Percentiles rank a stretch among this genome's conserved stretches.
These are phyloP conservation scores for Arothron firmamentum DNA, from an alignment of 2,113 vertebrate species.

Conservation along the genomic window DNA sequence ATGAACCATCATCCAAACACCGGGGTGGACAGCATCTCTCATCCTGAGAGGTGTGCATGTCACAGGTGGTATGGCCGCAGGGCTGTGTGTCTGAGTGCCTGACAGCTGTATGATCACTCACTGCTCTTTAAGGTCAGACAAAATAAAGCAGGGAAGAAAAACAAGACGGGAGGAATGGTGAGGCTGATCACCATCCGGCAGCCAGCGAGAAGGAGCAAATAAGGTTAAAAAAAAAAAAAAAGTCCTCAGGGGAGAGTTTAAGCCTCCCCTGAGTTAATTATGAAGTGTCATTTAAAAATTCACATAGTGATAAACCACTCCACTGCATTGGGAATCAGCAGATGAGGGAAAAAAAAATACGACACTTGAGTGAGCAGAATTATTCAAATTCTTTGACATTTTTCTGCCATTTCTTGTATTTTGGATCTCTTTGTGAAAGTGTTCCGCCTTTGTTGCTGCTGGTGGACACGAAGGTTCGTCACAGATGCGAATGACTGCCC, in stretches of 20 bases:
- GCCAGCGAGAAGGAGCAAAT: neutral
- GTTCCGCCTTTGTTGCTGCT: no score
- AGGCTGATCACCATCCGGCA: conserved; percentile 2
- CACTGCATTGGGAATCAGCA: no score
- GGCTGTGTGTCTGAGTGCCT: conserved; percentile 64
- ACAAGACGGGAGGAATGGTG: neutral
- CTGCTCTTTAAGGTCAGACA: conserved; percentile 32
- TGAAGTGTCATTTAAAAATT: no score
- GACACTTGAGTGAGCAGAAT: no score
- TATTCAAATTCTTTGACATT: no score
- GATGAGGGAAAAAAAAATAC: no score
- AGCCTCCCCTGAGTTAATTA: no score
- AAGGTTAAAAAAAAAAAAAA: neutral
- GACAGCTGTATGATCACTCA: conserved; percentile 53
- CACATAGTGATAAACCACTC: no score
- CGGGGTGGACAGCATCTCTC: conserved; percentile 52
- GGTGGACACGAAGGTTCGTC: no score
- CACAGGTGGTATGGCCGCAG: conserved; percentile 70
- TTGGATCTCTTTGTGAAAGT: no score
- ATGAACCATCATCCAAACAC: conserved; percentile 31
- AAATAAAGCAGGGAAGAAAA: conserved; percentile 18
- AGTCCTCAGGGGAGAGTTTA: neutral
- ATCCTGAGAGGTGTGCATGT: conserved; percentile 52
- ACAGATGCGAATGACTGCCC: no score
- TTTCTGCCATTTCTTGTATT: no score